Evolutionary conservation across 2,888 invertebrate species (phyloP).

Genomic region (Amblyjoppa fuscipennis): DNA sequence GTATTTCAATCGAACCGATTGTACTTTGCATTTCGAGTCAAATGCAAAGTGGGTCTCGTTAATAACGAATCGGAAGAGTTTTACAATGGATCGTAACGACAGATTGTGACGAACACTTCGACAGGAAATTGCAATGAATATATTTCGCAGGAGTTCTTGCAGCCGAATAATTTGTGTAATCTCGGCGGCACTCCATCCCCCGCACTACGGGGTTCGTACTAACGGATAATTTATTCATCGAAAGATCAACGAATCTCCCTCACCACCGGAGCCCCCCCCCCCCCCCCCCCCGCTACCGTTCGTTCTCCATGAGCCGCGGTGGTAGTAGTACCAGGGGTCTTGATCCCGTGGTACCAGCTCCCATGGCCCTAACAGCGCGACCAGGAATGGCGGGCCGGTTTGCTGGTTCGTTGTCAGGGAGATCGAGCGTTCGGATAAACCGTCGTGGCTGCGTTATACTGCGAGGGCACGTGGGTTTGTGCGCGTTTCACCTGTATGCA

Average conservation of each 20-base stretch:
- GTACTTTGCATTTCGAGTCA: background rate
- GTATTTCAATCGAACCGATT: background rate
- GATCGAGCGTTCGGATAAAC: slow-evolving; percentile 62
- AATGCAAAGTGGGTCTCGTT: background rate
- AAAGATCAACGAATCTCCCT: slow-evolving; percentile 66
- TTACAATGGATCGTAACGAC: background rate
- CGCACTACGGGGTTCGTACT: slow-evolving; percentile 30
- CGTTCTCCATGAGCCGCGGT: background rate
- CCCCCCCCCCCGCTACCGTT: background rate
- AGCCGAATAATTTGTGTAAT: slow-evolving; percentile 60
- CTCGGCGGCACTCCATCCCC: slow-evolving; percentile 23
- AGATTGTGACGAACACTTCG: background rate
- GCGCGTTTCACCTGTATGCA: slow-evolving; percentile 9
- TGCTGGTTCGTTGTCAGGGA: slow-evolving; percentile 59
- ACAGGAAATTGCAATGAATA: slow-evolving; percentile 43
- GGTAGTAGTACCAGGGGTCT: background rate
- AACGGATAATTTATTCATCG: slow-evolving; percentile 68
- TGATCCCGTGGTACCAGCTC: slow-evolving; percentile 6
- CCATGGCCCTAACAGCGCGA: background rate
- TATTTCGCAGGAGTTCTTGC: slow-evolving; percentile 46
- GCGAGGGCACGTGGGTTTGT: slow-evolving; percentile 1
- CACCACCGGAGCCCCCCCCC: background rate
- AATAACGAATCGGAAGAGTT: background rate
- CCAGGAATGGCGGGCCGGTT: slow-evolving; percentile 45
- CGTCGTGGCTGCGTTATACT: slow-evolving; percentile 52